phyloP scores from a whole-genome alignment of 2,888 invertebrate genomes.

The Mythimna albipuncta region DNA sequence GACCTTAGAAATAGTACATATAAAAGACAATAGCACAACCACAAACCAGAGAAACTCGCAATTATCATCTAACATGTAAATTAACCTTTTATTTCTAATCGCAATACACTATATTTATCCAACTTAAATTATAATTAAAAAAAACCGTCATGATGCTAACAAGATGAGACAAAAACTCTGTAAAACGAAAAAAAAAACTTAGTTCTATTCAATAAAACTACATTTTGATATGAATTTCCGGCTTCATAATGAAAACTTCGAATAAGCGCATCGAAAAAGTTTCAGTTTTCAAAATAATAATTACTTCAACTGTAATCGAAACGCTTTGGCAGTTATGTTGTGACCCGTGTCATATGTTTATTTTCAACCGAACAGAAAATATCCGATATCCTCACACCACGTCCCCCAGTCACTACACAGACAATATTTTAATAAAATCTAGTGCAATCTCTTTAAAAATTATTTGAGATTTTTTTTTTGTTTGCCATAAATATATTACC shows the following conservation, averaged over 20 bases:
- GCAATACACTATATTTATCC: constrained; percentile 85
- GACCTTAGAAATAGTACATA: constrained; percentile 67
- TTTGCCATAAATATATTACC: neutral
- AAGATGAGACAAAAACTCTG: constrained; percentile 73
- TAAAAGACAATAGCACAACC: constrained; percentile 86
- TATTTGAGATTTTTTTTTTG: neutral
- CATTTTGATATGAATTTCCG: constrained; percentile 51
- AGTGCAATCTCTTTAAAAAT: constrained; percentile 44
- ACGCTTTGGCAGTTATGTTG: constrained; percentile 62
- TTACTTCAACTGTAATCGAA: constrained; percentile 53
- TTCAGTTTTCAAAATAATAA: constrained; percentile 19
- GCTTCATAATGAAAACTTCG: constrained; percentile 42
- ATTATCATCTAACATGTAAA: constrained; percentile 85
- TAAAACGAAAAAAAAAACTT: constrained; percentile 69
- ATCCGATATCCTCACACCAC: constrained; percentile 82
- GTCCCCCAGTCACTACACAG: constrained; percentile 83
- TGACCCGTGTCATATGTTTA: constrained; percentile 59
- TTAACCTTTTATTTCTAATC: constrained; percentile 86
- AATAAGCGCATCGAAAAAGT: constrained; percentile 53
- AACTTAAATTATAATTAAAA: constrained; percentile 82
- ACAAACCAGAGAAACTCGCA: constrained; percentile 87
- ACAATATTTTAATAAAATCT: constrained; percentile 75
- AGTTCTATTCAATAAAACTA: constrained; percentile 64
- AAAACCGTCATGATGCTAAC: constrained; percentile 80
- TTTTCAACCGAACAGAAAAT: constrained; percentile 36